Percentiles rank a stretch among this genome's conserved stretches.
Evolutionary conservation across 2,113 vertebrate genomes (phyloP).

Genomic region (Chaetops frenatus): DNA sequence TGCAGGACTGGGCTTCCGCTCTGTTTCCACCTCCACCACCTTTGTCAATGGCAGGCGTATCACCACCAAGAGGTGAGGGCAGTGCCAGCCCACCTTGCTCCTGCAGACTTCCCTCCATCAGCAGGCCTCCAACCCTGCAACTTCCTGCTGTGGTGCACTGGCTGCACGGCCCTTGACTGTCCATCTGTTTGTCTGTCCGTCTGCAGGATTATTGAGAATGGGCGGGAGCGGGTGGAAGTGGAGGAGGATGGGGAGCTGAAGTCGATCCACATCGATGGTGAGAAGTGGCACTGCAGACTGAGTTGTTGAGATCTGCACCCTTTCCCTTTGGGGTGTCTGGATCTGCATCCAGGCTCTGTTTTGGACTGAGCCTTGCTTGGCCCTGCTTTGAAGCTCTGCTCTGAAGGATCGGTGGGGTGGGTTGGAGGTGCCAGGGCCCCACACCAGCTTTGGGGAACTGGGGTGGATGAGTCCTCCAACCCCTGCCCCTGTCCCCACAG

Average conservation of each 20-base stretch:
- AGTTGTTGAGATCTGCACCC: background rate
- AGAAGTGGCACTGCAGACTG: background rate
- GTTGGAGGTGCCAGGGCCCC: background rate
- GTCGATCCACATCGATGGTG: slow-evolving; percentile 66
- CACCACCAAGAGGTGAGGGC: slow-evolving; percentile 83
- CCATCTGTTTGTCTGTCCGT: background rate
- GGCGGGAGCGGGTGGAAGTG: slow-evolving; percentile 67
- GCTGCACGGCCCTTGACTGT: background rate
- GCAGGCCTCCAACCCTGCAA: background rate
- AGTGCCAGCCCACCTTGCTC: too few relatives aligned
- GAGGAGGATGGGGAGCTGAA: slow-evolving; percentile 73
- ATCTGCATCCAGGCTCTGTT: background rate
- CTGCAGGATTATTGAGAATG: slow-evolving; percentile 64
- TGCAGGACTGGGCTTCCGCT: slow-evolving; percentile 73
- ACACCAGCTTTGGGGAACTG: background rate
- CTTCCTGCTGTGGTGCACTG: background rate
- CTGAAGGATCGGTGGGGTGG: background rate
- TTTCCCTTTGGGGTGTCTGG: background rate
- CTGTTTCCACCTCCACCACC: slow-evolving; percentile 85
- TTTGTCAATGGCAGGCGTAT: slow-evolving; percentile 82
- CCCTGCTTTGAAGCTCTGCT: background rate
- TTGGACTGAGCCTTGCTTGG: background rate
- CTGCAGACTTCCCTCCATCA: background rate
- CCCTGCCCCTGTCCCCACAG: slow-evolving; percentile 53
- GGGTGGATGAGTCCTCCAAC: fast-evolving